Evolutionary conservation across 2,113 vertebrate species (phyloP), one percentile per base, ranked within the genome.

Genomic region (Toxostoma redivivum): DNA sequence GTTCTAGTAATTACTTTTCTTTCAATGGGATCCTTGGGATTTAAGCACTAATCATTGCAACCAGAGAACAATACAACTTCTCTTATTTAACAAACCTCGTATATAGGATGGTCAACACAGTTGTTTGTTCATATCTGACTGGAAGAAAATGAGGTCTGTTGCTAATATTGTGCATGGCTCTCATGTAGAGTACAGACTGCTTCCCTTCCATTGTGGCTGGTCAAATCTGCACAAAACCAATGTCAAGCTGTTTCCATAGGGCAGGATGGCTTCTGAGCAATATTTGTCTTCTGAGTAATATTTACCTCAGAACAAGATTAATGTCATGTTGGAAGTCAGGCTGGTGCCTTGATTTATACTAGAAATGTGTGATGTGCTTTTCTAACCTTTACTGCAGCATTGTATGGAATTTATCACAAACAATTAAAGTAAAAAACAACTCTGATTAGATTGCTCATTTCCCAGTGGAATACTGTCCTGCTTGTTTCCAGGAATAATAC

Each of bases 401-500:
- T 96, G 88, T 95, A 93, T 85, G 88, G 95, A 82, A 94, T 93
- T 96, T 93, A 96, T 93, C 76, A 81, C 70, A 90, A 51, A 23
- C 72, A 94, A 96, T 97, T 98, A 98, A 97, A 97, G 73, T 92
- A 93, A 97, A 93, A 97, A 97, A 77, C 93, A 57, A 30, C 58
- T 95, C 88, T 96, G 95, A 97, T 97, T 96, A 96, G 88, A 97
- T 97, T 96, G 92, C 60, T 90, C 67, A 64, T 81, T 61, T 71
- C 84, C 57, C 73, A 42, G 23, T 82, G 92, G 90, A 95, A 77
- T 88, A 82, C 51, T 92, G 79, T 89, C 93, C 84, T 91, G 85
- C 73, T 84, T 73, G 62, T 92, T 97, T 95, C 90, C 79, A 95
- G 96, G 96, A 98, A 95, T 66, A 93, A 58, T 85, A 38, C 90